phyloP scores from a whole-genome alignment of 2,113 vertebrate genomes.

The Sarotherodon lohbergeri region DNA sequence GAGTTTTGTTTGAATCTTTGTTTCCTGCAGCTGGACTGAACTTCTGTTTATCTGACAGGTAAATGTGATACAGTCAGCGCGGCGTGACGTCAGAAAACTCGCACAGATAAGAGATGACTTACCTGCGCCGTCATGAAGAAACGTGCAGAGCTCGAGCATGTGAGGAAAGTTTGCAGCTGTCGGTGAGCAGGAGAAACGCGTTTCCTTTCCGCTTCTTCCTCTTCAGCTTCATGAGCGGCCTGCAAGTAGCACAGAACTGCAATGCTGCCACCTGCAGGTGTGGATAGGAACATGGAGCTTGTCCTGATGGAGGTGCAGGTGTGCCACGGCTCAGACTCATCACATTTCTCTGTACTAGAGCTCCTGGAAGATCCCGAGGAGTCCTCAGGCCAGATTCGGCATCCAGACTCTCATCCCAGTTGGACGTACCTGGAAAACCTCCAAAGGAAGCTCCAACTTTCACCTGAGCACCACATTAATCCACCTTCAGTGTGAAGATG shows the following conservation, averaged over 20 bases:
- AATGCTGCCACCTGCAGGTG: neutral
- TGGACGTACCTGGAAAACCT: neutral
- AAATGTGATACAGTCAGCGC: neutral
- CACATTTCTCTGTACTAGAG: neutral
- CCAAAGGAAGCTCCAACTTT: neutral
- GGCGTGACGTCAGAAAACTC: neutral
- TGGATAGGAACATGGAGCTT: neutral
- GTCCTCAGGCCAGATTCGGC: neutral
- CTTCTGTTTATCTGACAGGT: neutral
- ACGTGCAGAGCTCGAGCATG: neutral
- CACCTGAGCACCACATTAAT: neutral
- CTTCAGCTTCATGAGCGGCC: neutral
- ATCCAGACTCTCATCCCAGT: neutral
- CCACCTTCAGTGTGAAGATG: neutral
- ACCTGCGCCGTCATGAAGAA: constrained; percentile 29
- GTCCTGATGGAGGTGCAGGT: neutral
- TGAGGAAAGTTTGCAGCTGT: neutral
- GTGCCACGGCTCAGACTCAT: neutral
- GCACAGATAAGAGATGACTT: neutral
- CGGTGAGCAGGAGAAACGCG: neutral
- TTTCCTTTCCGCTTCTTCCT: neutral
- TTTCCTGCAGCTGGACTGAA: neutral
- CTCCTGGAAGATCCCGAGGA: neutral
- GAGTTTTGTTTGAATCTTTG: neutral
- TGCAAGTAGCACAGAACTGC: neutral